These are phyloP conservation scores for Hirundichthys speculiger DNA, from an alignment of 2,113 vertebrate species.

Conservation along the genomic window DNA sequence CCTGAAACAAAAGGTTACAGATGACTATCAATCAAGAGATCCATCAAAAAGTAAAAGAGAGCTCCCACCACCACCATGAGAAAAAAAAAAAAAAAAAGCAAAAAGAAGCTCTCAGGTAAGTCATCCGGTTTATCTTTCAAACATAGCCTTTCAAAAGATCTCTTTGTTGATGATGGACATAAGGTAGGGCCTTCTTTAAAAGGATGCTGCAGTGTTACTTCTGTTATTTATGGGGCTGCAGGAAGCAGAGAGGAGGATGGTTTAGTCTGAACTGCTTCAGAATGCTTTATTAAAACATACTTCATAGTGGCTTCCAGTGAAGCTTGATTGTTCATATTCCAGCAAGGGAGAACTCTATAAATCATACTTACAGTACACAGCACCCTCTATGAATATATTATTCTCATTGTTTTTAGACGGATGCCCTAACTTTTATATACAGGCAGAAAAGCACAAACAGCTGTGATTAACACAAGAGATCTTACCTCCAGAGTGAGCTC, in stretches of 20 bases:
- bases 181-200: conserved; percentile 30
- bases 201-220: conserved; percentile 19
- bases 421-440: conserved; percentile 29
- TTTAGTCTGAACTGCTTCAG: conserved; percentile 51
- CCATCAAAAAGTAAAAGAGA: conserved; percentile 45
- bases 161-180: conserved; percentile 42
- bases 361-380: conserved; percentile 59
- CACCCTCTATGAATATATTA: conserved; percentile 68
- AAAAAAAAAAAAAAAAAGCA: background rate
- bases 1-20: conserved; percentile 71
- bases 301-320: conserved; percentile 64
- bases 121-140: conserved; percentile 36
- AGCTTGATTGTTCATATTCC: conserved; percentile 70
- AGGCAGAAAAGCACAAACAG: conserved; percentile 21
- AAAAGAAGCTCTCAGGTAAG: conserved; percentile 25
- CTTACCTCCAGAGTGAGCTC: conserved; percentile 96
- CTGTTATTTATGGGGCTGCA: conserved; percentile 50
- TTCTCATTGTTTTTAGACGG: conserved; percentile 50
- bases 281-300: conserved; percentile 74
- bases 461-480: conserved; percentile 24
- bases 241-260: conserved; percentile 35
- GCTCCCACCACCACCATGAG: background rate
- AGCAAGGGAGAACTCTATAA: conserved; percentile 58
- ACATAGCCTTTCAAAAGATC: conserved; percentile 28
- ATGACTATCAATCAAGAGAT: conserved; percentile 65